Evolutionary conservation across 1,140 invertebrate genomes (phyloP).

Genomic region (Hestina assimilis): DNA sequence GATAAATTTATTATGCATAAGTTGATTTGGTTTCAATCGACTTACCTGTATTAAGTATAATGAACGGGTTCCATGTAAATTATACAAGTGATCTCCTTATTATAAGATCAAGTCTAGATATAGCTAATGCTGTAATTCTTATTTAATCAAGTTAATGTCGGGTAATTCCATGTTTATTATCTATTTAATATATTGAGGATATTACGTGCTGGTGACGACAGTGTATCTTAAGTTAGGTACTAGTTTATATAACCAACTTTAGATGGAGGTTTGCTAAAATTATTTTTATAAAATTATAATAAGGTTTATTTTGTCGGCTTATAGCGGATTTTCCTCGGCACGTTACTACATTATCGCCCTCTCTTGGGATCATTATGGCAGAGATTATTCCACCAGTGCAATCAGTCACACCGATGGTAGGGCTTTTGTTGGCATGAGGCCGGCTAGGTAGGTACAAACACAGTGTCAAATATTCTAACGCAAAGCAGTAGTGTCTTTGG

Average conservation of each 20-base stretch:
- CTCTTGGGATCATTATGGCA: too few species aligned
- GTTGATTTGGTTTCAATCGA: neutral
- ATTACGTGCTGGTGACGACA: conserved; percentile 3
- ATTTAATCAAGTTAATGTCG: conserved; percentile 12
- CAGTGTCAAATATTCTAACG: too few species aligned
- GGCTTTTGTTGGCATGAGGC: too few species aligned
- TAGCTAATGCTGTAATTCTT: conserved; percentile 20
- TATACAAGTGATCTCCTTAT: conserved; percentile 27
- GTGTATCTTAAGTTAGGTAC: neutral
- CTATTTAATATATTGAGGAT: conserved; percentile 15
- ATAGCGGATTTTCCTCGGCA: too few species aligned
- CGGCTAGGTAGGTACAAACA: too few species aligned
- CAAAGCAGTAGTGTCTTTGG: too few species aligned
- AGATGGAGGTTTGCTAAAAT: too few species aligned
- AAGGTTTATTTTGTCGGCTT: too few species aligned
- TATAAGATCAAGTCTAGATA: conserved; percentile 30
- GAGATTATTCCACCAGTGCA: too few species aligned
- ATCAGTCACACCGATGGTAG: too few species aligned
- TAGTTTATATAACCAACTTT: neutral
- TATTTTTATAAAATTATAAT: too few species aligned
- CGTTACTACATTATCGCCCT: too few species aligned
- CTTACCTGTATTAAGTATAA: conserved; percentile 14
- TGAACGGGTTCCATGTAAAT: conserved; percentile 24
- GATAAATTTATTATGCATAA: neutral
- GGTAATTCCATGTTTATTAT: conserved; percentile 23